Evolutionary conservation across 2,888 invertebrate species (phyloP).

Genomic region (Drosophila borborema): DNA sequence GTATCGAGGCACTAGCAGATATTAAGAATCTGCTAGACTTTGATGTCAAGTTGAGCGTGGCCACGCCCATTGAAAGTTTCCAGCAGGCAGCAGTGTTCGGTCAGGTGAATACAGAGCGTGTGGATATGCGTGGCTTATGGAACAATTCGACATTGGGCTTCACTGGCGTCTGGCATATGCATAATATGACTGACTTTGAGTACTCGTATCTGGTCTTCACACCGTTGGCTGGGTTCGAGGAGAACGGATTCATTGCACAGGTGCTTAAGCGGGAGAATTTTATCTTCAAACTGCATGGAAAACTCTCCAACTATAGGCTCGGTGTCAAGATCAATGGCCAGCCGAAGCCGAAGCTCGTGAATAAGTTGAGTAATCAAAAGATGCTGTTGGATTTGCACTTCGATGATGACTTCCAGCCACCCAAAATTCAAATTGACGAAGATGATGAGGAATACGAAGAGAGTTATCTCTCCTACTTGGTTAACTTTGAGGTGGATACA

Average conservation of each 20-base stretch:
- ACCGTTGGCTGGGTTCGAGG: conserved; percentile 91
- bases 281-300: conserved; percentile 89
- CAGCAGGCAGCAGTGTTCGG: conserved; percentile 89
- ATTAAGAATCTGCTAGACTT: conserved; percentile 89
- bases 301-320: conserved; percentile 89
- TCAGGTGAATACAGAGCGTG: conserved; percentile 89
- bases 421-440: conserved; percentile 82
- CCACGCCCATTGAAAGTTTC: conserved; percentile 90
- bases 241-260: conserved; percentile 91
- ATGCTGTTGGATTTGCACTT: conserved; percentile 80
- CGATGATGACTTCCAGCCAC: conserved; percentile 83
- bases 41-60: conserved; percentile 90
- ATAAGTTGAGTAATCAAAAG: conserved; percentile 78
- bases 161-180: conserved; percentile 89
- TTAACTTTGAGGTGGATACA: conserved; percentile 87
- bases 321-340: conserved; percentile 82
- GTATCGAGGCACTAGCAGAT: conserved; percentile 89
- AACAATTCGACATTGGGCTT: conserved; percentile 91
- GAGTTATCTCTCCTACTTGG: conserved; percentile 86
- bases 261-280: conserved; percentile 87
- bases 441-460: conserved; percentile 84
- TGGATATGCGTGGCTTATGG: conserved; percentile 91
- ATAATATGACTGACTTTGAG: conserved; percentile 89
- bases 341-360: conserved; percentile 82
- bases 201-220: conserved; percentile 92